Evolutionary conservation across 2,113 vertebrate species (phyloP).

Genomic region (Siniperca knerii): DNA sequence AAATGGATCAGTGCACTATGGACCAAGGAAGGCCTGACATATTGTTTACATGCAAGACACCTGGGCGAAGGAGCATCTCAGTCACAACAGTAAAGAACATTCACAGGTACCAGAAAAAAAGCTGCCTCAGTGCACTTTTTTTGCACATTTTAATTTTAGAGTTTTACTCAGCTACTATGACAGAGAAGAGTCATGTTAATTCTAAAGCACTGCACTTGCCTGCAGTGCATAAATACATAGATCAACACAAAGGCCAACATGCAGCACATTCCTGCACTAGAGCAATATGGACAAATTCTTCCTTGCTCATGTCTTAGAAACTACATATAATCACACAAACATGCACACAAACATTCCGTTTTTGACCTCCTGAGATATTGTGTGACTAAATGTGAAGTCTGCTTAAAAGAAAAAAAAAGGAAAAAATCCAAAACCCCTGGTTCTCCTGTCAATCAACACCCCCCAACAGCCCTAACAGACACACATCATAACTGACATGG

Average conservation of each 20-base stretch:
- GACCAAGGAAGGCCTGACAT: background rate
- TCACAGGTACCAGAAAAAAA: background rate
- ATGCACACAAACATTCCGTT: background rate
- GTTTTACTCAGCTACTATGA: background rate
- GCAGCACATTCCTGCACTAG: background rate
- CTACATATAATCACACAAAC: background rate
- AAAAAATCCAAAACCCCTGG: background rate
- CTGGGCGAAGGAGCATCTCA: background rate
- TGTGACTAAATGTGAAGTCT: conserved; percentile 27
- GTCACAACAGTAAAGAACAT: background rate
- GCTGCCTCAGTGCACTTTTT: background rate
- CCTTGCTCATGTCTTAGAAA: conserved; percentile 27
- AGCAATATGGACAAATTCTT: background rate
- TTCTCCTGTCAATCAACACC: conserved; percentile 16
- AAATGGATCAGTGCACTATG: background rate
- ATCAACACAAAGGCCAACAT: background rate
- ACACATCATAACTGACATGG: conserved; percentile 4
- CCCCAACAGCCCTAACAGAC: background rate
- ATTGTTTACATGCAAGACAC: background rate
- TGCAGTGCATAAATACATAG: background rate
- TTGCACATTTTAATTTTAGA: background rate
- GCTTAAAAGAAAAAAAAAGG: background rate
- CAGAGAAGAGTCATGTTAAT: background rate
- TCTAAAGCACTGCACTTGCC: background rate
- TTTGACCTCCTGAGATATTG: background rate